Conservation (phyloP, 1,140 invertebrate species). For the Pseudomyrmex cubaensis region DNA sequence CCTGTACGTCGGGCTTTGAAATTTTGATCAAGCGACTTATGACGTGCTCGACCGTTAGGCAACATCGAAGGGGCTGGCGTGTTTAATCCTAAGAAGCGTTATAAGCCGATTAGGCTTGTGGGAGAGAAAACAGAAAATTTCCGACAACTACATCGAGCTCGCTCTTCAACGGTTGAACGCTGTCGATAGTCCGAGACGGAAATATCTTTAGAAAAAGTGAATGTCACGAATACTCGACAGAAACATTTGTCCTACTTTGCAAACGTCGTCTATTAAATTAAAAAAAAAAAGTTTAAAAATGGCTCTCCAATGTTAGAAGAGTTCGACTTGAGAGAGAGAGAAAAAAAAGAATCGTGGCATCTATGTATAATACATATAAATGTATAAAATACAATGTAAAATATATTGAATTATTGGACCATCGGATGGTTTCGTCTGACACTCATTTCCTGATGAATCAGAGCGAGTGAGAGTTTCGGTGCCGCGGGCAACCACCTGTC, state of each 20-base stretch:
- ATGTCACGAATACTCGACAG: background rate
- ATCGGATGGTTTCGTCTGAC: too few species aligned
- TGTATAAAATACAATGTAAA: too few species aligned
- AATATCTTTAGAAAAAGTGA: conserved; percentile 2
- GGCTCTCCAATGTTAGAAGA: too few species aligned
- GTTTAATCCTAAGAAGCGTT: conserved; percentile 70
- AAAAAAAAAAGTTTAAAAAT: too few species aligned
- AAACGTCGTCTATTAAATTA: too few species aligned
- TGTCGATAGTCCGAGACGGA: background rate
- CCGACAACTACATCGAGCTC: conserved; percentile 7
- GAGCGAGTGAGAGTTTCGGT: background rate
- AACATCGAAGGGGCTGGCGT: conserved; percentile 58
- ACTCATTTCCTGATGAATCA: too few species aligned
- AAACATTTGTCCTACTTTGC: background rate
- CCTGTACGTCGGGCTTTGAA: conserved; percentile 46
- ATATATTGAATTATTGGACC: too few species aligned
- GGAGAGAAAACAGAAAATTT: conserved; percentile 67
- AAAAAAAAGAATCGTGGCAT: too few species aligned
- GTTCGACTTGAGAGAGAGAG: too few species aligned
- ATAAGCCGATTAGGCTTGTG: conserved; percentile 68
- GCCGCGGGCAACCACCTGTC: conserved; percentile 6
- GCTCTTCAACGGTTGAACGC: conserved; percentile 2
- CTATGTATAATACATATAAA: too few species aligned
- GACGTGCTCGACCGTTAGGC: conserved; percentile 40
- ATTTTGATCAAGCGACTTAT: conserved; percentile 68